These are phyloP conservation scores for Palythoa heliodiscus DNA, from an alignment of 92 coral and sea anemone genomes.

Conservation along the genomic window DNA sequence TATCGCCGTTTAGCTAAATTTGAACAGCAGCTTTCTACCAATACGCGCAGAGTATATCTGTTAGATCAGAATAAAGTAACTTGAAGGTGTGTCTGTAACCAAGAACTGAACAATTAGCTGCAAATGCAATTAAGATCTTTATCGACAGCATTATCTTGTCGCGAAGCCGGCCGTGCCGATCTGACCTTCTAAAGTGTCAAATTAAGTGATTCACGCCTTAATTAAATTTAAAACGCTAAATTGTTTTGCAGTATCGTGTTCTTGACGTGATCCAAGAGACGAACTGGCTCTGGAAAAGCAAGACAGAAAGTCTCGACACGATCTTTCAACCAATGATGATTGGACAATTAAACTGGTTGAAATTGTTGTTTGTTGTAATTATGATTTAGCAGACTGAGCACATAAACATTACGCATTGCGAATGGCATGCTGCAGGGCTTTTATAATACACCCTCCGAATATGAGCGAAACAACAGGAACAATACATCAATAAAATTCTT, in stretches of 20 bases:
- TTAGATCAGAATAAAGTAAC: constrained; percentile 49
- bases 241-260: constrained; percentile 62
- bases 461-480: constrained; percentile 70
- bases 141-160: constrained; percentile 76
- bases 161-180: constrained; percentile 84
- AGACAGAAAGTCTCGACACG: constrained; percentile 31
- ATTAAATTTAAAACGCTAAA: constrained; percentile 88
- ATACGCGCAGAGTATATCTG: constrained; percentile 14
- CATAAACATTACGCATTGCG: constrained; percentile 44
- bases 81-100: constrained; percentile 73
- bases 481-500: constrained; percentile 79
- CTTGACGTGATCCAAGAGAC: constrained; percentile 68
- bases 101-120: constrained; percentile 88
- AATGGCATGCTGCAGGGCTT: constrained; percentile 59
- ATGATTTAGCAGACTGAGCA: constrained; percentile 18
- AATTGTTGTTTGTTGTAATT: constrained; percentile 20
- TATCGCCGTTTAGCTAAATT: constrained; percentile 36
- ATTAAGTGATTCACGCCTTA: constrained; percentile 95
- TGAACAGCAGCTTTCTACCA: constrained; percentile 30
- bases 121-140: constrained; percentile 97
- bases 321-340: background rate
- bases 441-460: constrained; percentile 46
- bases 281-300: constrained; percentile 48
- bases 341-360: constrained; percentile 21
- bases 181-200: constrained; percentile 93